Evolutionary conservation across 2,888 invertebrate genomes (phyloP).

Genomic region (Melikaiella ostensackeni): DNA sequence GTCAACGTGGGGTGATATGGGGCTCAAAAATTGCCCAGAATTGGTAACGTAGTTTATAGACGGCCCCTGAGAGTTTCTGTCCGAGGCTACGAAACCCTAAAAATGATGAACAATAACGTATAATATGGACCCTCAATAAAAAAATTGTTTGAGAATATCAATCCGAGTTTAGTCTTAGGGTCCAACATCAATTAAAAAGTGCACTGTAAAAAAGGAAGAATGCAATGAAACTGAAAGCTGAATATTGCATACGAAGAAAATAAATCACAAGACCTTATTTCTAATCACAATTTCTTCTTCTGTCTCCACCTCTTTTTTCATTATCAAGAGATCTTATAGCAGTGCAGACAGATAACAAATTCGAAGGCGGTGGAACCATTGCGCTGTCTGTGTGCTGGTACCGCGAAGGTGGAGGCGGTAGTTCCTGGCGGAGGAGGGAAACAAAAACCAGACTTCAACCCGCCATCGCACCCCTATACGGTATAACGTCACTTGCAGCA

Average conservation of each 20-base stretch:
- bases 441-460: slow-evolving; percentile 76
- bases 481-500: slow-evolving; percentile 77
- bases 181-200: no score
- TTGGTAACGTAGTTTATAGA: no score
- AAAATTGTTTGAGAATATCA: no score
- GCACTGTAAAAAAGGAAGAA: neutral
- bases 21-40: no score
- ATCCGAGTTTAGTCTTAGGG: no score
- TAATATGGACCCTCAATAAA: no score
- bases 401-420: slow-evolving; percentile 44
- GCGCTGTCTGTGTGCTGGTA: slow-evolving; percentile 40
- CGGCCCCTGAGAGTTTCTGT: no score
- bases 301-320: slow-evolving; percentile 9
- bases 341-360: neutral
- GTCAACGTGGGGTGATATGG: no score
- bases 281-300: slow-evolving; percentile 3
- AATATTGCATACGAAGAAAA: neutral
- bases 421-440: slow-evolving; percentile 60
- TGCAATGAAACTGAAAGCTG: neutral
- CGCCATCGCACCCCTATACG: slow-evolving; percentile 71
- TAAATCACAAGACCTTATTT: neutral
- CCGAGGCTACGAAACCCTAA: no score
- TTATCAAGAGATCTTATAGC: slow-evolving; percentile 9
- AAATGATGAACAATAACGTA: no score
- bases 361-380: neutral